Evolutionary conservation across 2,113 vertebrate species (phyloP), one percentile per base, ranked within the genome.

Genomic region (Falco punctatus): DNA sequence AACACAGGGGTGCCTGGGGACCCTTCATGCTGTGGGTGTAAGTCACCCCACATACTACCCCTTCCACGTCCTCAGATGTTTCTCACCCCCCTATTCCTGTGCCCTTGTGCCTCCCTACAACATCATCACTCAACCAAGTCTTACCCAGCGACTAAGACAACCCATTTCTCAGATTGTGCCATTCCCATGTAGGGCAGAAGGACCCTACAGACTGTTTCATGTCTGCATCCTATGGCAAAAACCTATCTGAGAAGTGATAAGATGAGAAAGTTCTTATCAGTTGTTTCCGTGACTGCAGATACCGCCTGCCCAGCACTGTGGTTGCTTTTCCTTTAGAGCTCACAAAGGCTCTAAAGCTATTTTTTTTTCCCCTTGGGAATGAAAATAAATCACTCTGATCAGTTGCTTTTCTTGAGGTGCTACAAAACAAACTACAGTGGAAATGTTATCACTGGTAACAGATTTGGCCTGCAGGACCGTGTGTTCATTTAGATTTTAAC

Each of bases 381-480:
- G 75, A 78, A 94, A 95, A 95, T 90, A 90, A 93, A 95, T 95
- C 72, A 71, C 52, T 96, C 67, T 40, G 81, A 87, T 94, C 83
- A 87, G 77, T 44, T 75, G 70, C 78, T 92, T 94, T 91, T 77
- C 90, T 94, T 49, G 74, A 91, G 92, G 92, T 81, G 9, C 58
- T 83, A 46, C 64, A 80, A 80, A 94, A 85, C 70, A 88, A 91
- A 40, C 93, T 72, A 35, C 81, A 90, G 81, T 69, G 78, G 62
- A 90, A 96, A 69, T 46, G 87, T 93, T 97, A 96, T 95, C 92
- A 26, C 24, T 24, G 22, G 74, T 90, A 95, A 86, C 96, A 96
- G 85, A 70, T 93, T 94, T 69, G 93, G 88, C 92, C 92, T 51
- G 49, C 70, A 92, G 96, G 73, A 94, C 62, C 18, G 2, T 33